Base-by-base conservation (phyloP, 2,797 vertebrate genomes). In the Onychomys torridus region DNA sequence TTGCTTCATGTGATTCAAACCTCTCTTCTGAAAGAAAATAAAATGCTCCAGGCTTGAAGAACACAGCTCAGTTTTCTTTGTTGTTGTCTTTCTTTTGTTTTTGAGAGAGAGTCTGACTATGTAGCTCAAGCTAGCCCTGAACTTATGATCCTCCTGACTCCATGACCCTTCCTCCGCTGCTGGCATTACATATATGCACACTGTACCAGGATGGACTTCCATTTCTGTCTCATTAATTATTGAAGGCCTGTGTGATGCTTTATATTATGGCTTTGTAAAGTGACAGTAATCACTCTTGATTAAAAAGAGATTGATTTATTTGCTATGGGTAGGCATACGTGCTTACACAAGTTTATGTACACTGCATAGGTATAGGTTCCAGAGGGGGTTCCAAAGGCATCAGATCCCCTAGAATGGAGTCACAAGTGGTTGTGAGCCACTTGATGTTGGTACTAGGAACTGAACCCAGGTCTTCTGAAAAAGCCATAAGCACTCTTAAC, bases 1-100 rank as follows among this genome's bases (percentile, higher is more conserved):
- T 89, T 87, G 63, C 17, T 49, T 93, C 91, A 73, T 87, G 29
- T 81, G 75, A 90, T 89, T 95, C 29, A 90, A 94, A 93, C 76
- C 3, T 91, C 61, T 89, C 76, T 95, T 96, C 71, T 94, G 81
- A 88, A 75, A 8, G 2, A 49, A 91, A 91, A 75, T 40, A 69
- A 87, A 88, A 55, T 17, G 76, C 5, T 3, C 61, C 52, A 95
- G 37, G 61, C 32, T 89, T 71, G 87, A 83, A 91, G 69, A 92
- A 67, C 37, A 75, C 75, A 63, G 91, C 85, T 93, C 7, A 63
- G 6, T 49, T 89, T 77, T 27, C 37, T 63, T 25, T 63, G 19
- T 29, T 85, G 12, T 52, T 57, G 43, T n/a, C 27, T n/a, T 49
- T 9, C 6, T 49, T 27, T n/a, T 23, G 9, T 57, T 43, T 69